Evolutionary conservation across 2,797 vertebrate species (phyloP).

Genomic region (Melanotaenia maccullochi): DNA sequence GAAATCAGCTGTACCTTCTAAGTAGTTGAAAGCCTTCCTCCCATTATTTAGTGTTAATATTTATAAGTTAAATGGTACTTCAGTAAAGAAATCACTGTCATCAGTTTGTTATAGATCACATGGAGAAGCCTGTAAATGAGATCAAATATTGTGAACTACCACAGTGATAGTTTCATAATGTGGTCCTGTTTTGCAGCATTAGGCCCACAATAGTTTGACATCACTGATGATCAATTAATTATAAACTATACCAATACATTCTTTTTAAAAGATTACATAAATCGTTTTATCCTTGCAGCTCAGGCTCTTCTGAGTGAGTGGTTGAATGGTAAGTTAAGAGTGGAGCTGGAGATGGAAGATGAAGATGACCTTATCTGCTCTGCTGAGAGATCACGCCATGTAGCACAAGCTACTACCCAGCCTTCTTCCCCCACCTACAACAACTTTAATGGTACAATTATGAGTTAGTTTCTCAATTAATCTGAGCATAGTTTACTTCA

Average conservation of each 20-base stretch:
- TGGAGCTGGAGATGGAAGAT: conserved; percentile 81
- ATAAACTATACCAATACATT: background rate
- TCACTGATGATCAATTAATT: background rate
- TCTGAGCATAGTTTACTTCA: background rate
- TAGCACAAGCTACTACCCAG: conserved; percentile 30
- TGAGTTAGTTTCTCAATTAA: background rate
- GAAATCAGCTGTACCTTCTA: too few species aligned
- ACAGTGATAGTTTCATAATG: background rate
- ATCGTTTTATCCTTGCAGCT: conserved; percentile 76
- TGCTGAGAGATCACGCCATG: conserved; percentile 45
- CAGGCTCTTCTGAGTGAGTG: conserved; percentile 88
- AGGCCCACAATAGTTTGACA: background rate
- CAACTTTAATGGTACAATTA: conserved; percentile 88
- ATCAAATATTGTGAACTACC: too few species aligned
- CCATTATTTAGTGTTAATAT: too few species aligned
- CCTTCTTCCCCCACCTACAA: conserved; percentile 63
- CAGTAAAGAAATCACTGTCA: background rate
- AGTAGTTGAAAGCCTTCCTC: too few species aligned
- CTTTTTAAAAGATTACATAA: background rate
- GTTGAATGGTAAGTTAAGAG: conserved; percentile 86
- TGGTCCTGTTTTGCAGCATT: background rate
- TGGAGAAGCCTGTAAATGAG: background rate
- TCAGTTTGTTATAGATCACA: too few species aligned
- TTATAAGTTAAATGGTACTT: background rate
- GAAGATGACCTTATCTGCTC: conserved; percentile 53